phyloP scores from a whole-genome alignment of 2,113 vertebrate species.

The Sarotherodon lohbergeri region DNA sequence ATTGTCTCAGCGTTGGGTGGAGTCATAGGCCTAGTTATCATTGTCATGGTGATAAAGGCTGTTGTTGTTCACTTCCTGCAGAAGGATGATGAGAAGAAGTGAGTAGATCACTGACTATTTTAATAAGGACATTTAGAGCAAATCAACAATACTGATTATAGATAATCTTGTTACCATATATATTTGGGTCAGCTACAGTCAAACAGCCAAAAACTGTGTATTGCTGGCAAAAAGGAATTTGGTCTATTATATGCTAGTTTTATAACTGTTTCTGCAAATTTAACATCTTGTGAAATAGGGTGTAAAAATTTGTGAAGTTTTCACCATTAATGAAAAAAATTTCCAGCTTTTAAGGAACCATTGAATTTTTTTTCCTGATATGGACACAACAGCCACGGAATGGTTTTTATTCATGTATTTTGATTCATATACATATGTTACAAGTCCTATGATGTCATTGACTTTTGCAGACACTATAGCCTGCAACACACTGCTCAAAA shows the following conservation, averaged over 20 bases:
- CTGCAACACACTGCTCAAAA: background rate
- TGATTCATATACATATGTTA: background rate
- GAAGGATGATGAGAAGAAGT: slow-evolving; percentile 89
- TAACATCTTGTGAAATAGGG: background rate
- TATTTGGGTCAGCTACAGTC: background rate
- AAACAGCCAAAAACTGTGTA: background rate
- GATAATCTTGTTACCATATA: background rate
- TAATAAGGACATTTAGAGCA: background rate
- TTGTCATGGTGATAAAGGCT: slow-evolving; percentile 86
- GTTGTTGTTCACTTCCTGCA: slow-evolving; percentile 81
- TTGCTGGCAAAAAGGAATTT: background rate
- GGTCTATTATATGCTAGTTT: background rate
- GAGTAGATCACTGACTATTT: slow-evolving; percentile 58
- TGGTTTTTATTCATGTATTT: background rate
- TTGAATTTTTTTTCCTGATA: too few species aligned
- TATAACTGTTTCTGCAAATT: background rate
- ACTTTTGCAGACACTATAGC: background rate
- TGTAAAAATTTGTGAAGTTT: background rate
- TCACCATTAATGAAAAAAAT: background rate
- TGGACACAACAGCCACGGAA: background rate
- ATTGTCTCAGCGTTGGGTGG: slow-evolving; percentile 84
- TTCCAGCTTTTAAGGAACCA: background rate
- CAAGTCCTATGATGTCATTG: background rate
- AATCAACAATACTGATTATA: background rate
- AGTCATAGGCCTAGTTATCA: slow-evolving; percentile 82